Conservation (phyloP, 2,113 vertebrate genomes). For the Eonycteris spelaea region DNA sequence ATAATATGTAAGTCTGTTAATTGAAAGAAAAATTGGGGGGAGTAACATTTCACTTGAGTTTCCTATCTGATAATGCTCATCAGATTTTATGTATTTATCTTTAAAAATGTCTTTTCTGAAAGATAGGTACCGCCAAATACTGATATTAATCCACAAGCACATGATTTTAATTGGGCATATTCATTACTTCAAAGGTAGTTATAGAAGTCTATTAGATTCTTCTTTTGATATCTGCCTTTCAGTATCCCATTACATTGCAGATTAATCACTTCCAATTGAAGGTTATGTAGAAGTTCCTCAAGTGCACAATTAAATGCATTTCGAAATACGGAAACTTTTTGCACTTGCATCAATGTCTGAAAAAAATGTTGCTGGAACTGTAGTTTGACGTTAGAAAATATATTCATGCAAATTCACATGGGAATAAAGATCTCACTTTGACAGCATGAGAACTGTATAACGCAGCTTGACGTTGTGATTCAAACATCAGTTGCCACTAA, state of each 20-base stretch:
- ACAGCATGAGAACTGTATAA: background rate
- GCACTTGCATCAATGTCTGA: background rate
- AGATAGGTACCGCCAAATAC: background rate
- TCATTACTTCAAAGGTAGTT: conserved; percentile 17
- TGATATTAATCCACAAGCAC: background rate
- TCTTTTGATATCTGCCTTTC: conserved; percentile 8
- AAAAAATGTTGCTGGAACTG: conserved; percentile 36
- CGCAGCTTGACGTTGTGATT: background rate
- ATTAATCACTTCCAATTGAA: conserved; percentile 51
- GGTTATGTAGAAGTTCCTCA: background rate
- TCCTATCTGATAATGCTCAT: background rate
- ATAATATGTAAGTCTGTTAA: background rate
- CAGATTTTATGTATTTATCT: conserved; percentile 33
- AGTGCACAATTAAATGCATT: background rate
- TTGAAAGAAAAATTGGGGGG: background rate
- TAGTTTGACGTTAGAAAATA: conserved; percentile 19
- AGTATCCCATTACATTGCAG: background rate
- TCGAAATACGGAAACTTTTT: conserved; percentile 24
- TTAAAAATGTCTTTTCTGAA: conserved; percentile 47
- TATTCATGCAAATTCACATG: background rate
- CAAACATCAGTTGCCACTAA: background rate
- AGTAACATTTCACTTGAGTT: background rate
- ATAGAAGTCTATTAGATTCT: background rate
- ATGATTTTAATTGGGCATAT: conserved; percentile 41
- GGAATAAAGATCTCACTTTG: conserved; percentile 24